Evolutionary conservation across 2,113 vertebrate genomes (phyloP).

Genomic region (Neodon shergylaensis): DNA sequence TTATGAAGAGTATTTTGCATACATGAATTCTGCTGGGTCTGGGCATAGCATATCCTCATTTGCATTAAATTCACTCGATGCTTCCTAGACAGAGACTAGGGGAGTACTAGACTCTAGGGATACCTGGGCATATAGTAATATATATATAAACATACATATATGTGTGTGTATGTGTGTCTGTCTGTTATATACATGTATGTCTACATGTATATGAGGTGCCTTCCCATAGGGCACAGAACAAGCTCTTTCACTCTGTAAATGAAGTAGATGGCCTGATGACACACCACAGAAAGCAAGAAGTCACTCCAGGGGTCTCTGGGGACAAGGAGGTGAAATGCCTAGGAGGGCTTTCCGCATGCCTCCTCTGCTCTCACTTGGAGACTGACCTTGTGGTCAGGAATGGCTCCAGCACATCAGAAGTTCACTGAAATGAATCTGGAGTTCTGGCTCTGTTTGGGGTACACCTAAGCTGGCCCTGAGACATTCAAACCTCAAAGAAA

Average conservation of each 20-base stretch:
- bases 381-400: conserved; percentile 44
- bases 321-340: background rate
- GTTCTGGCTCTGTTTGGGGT: conserved; percentile 52
- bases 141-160: no score
- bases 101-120: background rate
- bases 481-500: conserved; percentile 68
- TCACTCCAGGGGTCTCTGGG: background rate
- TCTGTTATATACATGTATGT: no score
- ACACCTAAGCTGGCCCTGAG: conserved; percentile 70
- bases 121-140: no score
- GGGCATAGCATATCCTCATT: background rate
- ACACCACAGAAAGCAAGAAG: background rate
- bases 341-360: background rate
- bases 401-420: conserved; percentile 53
- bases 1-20: background rate
- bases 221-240: background rate
- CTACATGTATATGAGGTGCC: background rate
- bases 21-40: background rate
- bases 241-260: background rate
- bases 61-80: background rate
- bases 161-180: no score
- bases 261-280: background rate
- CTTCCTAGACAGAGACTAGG: background rate
- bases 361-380: conserved; percentile 18
- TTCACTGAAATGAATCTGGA: conserved; percentile 47